phyloP scores from a whole-genome alignment of 2,113 vertebrate genomes.

The Pholis gunnellus region DNA sequence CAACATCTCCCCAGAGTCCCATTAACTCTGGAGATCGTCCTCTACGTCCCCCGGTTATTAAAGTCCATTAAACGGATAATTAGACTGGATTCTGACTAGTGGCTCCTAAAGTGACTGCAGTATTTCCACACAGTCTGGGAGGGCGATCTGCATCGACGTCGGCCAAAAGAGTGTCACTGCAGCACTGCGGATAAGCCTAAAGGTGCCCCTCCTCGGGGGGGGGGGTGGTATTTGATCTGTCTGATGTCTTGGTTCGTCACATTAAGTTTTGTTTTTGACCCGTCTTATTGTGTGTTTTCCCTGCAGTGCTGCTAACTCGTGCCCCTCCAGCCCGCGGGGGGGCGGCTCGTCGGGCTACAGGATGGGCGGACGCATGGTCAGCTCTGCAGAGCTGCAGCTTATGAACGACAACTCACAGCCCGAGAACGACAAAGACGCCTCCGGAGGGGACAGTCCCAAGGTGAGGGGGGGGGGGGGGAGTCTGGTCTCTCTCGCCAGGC shows the following conservation, averaged over 20 bases:
- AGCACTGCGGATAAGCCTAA: conserved; percentile 34
- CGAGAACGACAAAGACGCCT: conserved; percentile 96
- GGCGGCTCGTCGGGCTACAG: conserved; percentile 95
- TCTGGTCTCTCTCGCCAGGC: too few species aligned
- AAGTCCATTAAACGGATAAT: not conserved
- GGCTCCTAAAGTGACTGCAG: conserved; percentile 21
- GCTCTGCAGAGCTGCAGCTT: conserved; percentile 93
- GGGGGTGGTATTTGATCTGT: not conserved
- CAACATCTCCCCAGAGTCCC: not conserved
- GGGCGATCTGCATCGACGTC: conserved; percentile 6
- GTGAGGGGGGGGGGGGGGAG: conserved; percentile 75
- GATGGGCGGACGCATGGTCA: conserved; percentile 88
- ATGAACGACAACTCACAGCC: conserved; percentile 93
- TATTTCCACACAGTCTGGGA: not conserved
- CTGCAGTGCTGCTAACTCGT: conserved; percentile 95
- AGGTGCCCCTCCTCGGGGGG: not conserved
- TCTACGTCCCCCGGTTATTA: not conserved
- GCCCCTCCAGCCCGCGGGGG: conserved; percentile 96
- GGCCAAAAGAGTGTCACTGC: conserved; percentile 28
- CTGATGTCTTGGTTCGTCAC: too few species aligned
- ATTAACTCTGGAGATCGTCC: not conserved
- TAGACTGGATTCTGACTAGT: not conserved
- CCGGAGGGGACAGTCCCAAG: conserved; percentile 97
- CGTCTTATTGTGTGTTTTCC: not conserved
- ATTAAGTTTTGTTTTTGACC: not conserved